Conservation (phyloP, 2,797 vertebrate genomes). For the Pelochelys cantorii region DNA sequence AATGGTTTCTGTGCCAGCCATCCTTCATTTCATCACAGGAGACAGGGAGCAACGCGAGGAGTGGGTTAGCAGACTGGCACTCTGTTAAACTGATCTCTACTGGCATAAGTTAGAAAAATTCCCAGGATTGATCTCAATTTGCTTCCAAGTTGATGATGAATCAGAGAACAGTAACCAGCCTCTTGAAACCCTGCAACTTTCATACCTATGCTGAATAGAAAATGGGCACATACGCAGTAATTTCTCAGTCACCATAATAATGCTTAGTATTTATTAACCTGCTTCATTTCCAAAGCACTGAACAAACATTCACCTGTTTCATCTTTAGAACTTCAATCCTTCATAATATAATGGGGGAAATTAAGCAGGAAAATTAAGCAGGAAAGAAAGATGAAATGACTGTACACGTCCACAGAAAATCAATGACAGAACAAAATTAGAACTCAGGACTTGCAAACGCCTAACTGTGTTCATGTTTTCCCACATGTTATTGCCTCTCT, state of each 20-base stretch:
- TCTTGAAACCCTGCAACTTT: background rate
- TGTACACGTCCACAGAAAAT: background rate
- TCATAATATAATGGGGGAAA: background rate
- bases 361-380: background rate
- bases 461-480: background rate
- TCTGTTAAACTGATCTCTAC: background rate
- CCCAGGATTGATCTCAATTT: background rate
- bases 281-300: background rate
- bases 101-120: background rate
- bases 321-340: background rate
- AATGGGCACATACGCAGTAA: background rate
- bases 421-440: background rate
- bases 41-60: background rate
- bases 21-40: background rate
- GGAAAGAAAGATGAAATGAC: background rate
- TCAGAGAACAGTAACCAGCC: background rate
- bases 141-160: background rate
- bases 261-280: background rate
- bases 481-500: too few species aligned
- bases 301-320: background rate
- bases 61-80: background rate
- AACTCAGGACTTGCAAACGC: background rate
- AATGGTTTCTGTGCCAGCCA: background rate
- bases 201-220: background rate
- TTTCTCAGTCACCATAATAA: background rate